A percentile compares a stretch with the other conserved stretches of the same genome.
phyloP scores from a whole-genome alignment of 2,888 invertebrate species.

The Andrena praecox region DNA sequence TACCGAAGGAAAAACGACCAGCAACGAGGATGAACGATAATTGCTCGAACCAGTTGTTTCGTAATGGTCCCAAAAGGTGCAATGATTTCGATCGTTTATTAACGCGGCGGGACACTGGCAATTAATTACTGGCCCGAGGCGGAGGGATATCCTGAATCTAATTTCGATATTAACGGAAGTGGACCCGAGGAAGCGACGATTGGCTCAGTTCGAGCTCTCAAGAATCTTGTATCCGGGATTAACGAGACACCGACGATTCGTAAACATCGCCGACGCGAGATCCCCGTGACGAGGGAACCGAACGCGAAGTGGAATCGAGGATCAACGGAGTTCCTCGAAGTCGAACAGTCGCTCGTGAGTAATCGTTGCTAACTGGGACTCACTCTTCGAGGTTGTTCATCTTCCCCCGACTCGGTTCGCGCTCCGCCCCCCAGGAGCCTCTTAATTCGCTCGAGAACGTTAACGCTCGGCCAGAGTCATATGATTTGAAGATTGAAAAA shows the following conservation, averaged over 20 bases:
- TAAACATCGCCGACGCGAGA: slow-evolving; percentile 40
- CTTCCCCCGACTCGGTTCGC: slow-evolving; percentile 18
- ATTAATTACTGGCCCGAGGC: slow-evolving; percentile 43
- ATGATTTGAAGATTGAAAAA: neutral
- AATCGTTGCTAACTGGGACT: slow-evolving; percentile 31
- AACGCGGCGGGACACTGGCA: slow-evolving; percentile 14
- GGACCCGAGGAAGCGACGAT: slow-evolving; percentile 29
- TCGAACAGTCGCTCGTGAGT: slow-evolving; percentile 42
- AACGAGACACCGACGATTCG: slow-evolving; percentile 52
- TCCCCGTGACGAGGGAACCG: slow-evolving; percentile 34
- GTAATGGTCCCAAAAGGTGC: neutral
- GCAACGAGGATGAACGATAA: neutral
- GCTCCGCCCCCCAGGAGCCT: neutral
- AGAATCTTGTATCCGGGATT: slow-evolving; percentile 55
- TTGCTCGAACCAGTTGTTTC: neutral
- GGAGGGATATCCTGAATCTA: slow-evolving; percentile 43
- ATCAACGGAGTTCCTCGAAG: slow-evolving; percentile 27
- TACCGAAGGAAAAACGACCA: neutral
- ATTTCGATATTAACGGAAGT: slow-evolving; percentile 56
- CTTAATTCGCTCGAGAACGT: slow-evolving; percentile 15
- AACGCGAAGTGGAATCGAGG: slow-evolving; percentile 8
- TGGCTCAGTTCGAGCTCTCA: slow-evolving; percentile 45
- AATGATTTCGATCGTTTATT: slow-evolving; percentile 10
- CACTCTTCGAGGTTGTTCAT: slow-evolving; percentile 18
- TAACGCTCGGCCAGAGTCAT: neutral